A percentile compares a stretch with the other conserved stretches of the same genome.
Evolutionary conservation across 2,888 invertebrate species (phyloP).

Genomic region (Heteropelma amictum): DNA sequence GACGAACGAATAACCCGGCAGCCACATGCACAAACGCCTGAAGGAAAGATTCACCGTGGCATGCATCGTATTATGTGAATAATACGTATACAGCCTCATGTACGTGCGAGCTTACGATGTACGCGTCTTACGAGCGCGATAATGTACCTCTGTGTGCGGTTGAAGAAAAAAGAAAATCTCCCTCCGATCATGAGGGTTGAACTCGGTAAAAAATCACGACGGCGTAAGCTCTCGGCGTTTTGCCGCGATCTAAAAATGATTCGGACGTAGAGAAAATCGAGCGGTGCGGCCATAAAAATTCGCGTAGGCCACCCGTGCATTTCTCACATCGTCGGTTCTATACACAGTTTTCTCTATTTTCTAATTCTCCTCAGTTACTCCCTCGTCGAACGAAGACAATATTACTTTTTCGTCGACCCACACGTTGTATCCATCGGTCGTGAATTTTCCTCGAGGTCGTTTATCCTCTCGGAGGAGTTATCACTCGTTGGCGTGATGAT

Average conservation of each 20-base stretch:
- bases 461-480: constrained; percentile 33
- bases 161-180: constrained; percentile 22
- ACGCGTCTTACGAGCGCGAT: constrained; percentile 49
- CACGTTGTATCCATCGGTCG: constrained; percentile 9
- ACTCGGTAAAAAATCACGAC: constrained; percentile 1
- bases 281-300: neutral
- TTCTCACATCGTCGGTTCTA: neutral
- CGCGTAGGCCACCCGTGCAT: neutral
- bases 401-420: neutral
- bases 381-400: neutral
- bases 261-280: neutral
- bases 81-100: constrained; percentile 33
- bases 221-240: neutral
- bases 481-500: constrained; percentile 13
- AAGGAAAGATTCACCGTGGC: constrained; percentile 52
- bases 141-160: constrained; percentile 26
- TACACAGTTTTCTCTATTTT: neutral
- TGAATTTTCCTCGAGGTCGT: constrained; percentile 13
- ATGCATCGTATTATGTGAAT: constrained; percentile 48
- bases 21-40: constrained; percentile 38
- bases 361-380: neutral
- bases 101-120: constrained; percentile 48
- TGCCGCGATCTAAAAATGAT: neutral
- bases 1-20: constrained; percentile 49
- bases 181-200: neutral